Evolutionary conservation across 1,140 invertebrate species (phyloP), one percentile per base, ranked within the genome.

Genomic region (Lerema accius): DNA sequence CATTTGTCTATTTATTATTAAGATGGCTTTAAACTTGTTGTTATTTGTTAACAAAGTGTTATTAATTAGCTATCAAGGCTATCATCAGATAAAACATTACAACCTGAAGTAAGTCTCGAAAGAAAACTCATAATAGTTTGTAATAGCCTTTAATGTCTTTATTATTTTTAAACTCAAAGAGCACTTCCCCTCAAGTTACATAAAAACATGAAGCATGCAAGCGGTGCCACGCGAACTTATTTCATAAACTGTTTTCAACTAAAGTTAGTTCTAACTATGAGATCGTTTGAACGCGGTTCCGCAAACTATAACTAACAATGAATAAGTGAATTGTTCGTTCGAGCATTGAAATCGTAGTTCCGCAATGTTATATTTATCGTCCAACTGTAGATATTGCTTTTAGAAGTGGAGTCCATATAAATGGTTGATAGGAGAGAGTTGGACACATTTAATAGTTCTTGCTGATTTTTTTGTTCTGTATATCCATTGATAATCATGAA

Each of bases 201-300:
- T 37, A 37, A 37, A 37, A 37, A 37, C 35, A 37, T 9, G 2
- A 5, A 23, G 19, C 7, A 9, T 32, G 9, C 7, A 37, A 37
- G 35, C 11, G 26, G 11, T 19, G 0, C 49, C 15, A 10, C 2
- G 43, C 13, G 15, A 56, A 56, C 39, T 56, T 56, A 56, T 56
- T 43, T 40, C 42, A 56, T 56, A 56, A 53, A 56, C 53, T 45
- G 53, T 56, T 56, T 56, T 40, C n/a, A 56, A 56, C 53, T 56
- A 56, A 56, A 56, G 53, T 56, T 56, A 56, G 53, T 17, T 40
- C 51, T 43, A 56, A 45, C 53, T 56, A 32, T 45, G 53, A 56
- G 28, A 56, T 45, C 53, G 40, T 56, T 56, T 56, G 53, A 56
- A 43, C 23, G 39, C 6, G 40, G 40, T 32, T 42, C 23, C 51